Percentiles rank a stretch among this genome's conserved stretches.
Evolutionary conservation across 2,797 vertebrate species (phyloP).

Genomic region (Pogoniulus pusillus): DNA sequence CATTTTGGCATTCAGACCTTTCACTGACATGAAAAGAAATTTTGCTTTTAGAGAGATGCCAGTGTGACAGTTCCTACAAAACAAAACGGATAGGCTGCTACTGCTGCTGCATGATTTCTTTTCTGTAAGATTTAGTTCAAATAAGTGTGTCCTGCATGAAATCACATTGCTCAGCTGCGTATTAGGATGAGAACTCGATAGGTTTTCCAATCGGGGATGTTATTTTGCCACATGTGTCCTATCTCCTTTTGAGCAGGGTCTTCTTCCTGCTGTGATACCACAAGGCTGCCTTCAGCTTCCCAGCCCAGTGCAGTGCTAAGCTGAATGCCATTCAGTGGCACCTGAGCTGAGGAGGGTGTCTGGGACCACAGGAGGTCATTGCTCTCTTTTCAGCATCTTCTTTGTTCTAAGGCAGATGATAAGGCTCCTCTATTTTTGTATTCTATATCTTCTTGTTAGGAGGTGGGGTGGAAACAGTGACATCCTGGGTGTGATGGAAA

Average conservation of each 20-base stretch:
- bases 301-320: rapidly evolving
- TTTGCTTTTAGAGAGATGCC: constrained; percentile 1
- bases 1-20: constrained; percentile 22
- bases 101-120: not conserved
- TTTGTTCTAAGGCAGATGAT: not conserved
- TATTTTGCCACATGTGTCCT: not conserved
- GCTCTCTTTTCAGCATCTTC: not conserved
- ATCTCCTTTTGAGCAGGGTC: not conserved
- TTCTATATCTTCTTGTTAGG: not conserved
- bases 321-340: not conserved
- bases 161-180: not conserved
- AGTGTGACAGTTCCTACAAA: not conserved
- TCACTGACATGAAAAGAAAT: not conserved
- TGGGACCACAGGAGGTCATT: rapidly evolving
- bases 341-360: rapidly evolving
- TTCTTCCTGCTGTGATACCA: not conserved
- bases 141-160: not conserved
- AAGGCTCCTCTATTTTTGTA: not conserved
- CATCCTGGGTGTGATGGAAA: not conserved
- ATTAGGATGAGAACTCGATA: not conserved
- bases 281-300: rapidly evolving
- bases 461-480: not conserved
- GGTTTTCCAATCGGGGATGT: not conserved
- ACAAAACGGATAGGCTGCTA: not conserved
- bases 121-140: not conserved